Base-by-base conservation (phyloP, 2,888 invertebrate genomes). In the Phalera bucephala region DNA sequence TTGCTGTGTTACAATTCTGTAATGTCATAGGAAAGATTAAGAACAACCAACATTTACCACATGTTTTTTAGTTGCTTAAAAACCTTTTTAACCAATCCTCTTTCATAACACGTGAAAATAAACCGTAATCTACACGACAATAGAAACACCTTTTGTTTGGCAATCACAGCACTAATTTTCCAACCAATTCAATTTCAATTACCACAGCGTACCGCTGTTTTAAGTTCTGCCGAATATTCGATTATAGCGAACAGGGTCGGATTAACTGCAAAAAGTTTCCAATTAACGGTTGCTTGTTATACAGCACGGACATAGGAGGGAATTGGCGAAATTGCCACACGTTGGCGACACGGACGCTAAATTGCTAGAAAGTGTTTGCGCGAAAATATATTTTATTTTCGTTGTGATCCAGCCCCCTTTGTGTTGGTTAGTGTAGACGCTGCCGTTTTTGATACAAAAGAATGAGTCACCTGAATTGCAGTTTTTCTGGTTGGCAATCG, bases 241-340 rank as follows among this genome's bases (percentile, higher is more conserved):
- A 73, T 76, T 66, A 67, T 51, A 44, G 39, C 60, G 48, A 55
- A 51, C 65, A 59, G 45, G 46, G 46, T 31, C 19, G 69, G 70
- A 74, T 77, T 79, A 80, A 72, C 69, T 75, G 70, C 75, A 80
- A 83, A 83, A 80, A 70, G 61, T 72, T 82, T 87, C 82, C 85
- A 88, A 88, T 88, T 88, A 88, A 76, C 74, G 65, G 44, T 51
- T 59, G 72, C 85, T 83, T 88, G 87, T 86, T 75, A 71, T 58
- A 46, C 49, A 52, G 58, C 56, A 53, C 48, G 57, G 60, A 76
- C 73, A 69, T 56, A 54, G 63, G 47, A 57, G 55, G 50, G 45
- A 56, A 53, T 45, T 42, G 50, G 46, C 46, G 57, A 64, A 77
- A 85, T 78, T 80, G 74, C 71, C 54, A 52, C 45, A 58, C 59